Percentiles rank a stretch among this genome's conserved stretches.
These are phyloP conservation scores for Odontomyia ornata DNA, from an alignment of 2,888 invertebrate genomes.

Conservation along the genomic window DNA sequence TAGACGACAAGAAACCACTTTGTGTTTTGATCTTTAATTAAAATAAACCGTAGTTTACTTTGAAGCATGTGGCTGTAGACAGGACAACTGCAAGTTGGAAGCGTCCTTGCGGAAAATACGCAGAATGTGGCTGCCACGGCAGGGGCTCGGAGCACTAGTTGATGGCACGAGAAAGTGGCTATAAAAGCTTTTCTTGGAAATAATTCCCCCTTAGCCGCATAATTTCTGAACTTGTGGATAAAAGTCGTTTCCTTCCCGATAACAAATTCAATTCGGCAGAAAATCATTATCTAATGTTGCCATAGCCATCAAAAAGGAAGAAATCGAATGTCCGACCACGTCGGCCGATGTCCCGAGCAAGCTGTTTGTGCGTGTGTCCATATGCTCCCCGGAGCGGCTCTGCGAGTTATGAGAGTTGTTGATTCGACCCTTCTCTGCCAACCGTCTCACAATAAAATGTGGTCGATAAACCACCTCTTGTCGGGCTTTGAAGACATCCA, in stretches of 20 bases:
- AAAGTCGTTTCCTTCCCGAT: not conserved
- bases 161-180: too few species aligned
- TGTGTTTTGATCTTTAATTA: not conserved
- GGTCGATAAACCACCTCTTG: not conserved
- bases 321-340: not conserved
- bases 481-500: not conserved
- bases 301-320: not conserved
- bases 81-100: not conserved
- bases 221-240: not conserved
- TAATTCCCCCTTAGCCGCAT: not conserved
- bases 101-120: not conserved
- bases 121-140: not conserved
- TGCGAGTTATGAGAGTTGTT: not conserved
- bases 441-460: not conserved
- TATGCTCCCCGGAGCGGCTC: not conserved
- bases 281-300: slow-evolving; percentile 4
- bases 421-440: not conserved
- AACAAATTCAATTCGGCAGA: slow-evolving; percentile 2
- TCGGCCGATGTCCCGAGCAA: not conserved
- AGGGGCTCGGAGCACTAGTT: not conserved
- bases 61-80: not conserved
- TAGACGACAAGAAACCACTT: not conserved
- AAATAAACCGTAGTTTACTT: not conserved
- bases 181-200: not conserved
- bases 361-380: not conserved